phyloP scores from a whole-genome alignment of 2,888 invertebrate genomes.

The Parelbella ahira region DNA sequence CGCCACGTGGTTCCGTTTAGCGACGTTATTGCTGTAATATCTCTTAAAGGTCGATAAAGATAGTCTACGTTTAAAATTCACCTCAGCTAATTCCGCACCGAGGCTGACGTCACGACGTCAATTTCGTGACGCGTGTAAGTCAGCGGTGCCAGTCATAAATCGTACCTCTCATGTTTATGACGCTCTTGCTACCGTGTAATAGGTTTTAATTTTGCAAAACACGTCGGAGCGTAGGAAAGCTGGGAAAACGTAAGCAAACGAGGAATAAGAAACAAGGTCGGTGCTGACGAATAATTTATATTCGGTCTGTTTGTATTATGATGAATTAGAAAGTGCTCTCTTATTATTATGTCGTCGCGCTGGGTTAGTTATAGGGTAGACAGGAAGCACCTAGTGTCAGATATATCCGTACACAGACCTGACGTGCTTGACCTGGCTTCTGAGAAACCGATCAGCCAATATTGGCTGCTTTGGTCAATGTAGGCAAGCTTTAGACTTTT shows the following conservation, averaged over 20 bases:
- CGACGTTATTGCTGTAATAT: no score
- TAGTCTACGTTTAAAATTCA: background rate
- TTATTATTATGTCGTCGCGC: no score
- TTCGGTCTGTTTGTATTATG: background rate
- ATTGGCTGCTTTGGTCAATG: no score
- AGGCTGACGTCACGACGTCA: slow-evolving; percentile 9
- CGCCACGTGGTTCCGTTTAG: no score
- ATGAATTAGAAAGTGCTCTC: no score
- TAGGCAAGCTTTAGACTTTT: no score
- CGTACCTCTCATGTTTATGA: background rate
- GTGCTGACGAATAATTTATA: slow-evolving; percentile 21
- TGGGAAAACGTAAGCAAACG: background rate
- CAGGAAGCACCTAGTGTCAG: no score
- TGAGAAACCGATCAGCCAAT: no score
- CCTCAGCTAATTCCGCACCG: slow-evolving; percentile 2
- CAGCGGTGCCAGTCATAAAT: slow-evolving; percentile 10
- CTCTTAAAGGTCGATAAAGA: background rate
- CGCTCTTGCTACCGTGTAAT: slow-evolving; percentile 11
- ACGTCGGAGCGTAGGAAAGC: slow-evolving; percentile 2
- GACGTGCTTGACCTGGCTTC: no score
- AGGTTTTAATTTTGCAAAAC: slow-evolving; percentile 11
- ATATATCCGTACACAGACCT: no score
- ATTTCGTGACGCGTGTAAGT: slow-evolving; percentile 18
- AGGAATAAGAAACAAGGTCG: slow-evolving; percentile 18
- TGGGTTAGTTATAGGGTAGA: no score